A percentile compares a stretch with the other conserved stretches of the same genome.
phyloP scores from a whole-genome alignment of 2,888 invertebrate species.

The Chloroclysta siterata region DNA sequence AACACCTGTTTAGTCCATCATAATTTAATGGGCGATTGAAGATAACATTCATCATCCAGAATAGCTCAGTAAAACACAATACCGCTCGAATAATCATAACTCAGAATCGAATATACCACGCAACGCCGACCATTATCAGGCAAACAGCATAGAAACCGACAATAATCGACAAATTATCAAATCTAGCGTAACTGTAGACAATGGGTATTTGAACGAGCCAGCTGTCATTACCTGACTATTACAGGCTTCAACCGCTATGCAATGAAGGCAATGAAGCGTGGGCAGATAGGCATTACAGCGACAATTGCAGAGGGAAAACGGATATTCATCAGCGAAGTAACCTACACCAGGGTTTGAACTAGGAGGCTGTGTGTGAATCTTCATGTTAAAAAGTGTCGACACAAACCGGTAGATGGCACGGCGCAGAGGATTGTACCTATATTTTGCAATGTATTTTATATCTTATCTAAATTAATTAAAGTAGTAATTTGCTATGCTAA shows the following conservation, averaged over 20 bases:
- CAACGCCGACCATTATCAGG: conserved; percentile 29
- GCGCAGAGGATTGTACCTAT: too few relatives aligned
- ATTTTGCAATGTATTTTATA: too few relatives aligned
- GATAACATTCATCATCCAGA: conserved; percentile 18
- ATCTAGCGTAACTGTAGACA: conserved; percentile 64
- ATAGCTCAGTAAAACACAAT: conserved; percentile 17
- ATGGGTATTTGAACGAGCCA: conserved; percentile 52
- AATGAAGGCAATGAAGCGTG: conserved; percentile 69
- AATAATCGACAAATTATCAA: conserved; percentile 60
- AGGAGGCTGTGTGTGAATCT: not conserved
- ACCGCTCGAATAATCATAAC: conserved; percentile 25
- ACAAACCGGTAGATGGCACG: too few relatives aligned
- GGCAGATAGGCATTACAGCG: conserved; percentile 60
- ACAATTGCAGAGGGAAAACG: conserved; percentile 31
- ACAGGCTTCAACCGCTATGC: conserved; percentile 63
- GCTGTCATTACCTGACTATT: conserved; percentile 60
- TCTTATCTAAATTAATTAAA: too few relatives aligned
- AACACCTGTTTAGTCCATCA: not conserved
- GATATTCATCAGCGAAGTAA: conserved; percentile 3
- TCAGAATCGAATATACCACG: conserved; percentile 31
- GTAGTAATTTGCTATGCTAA: too few relatives aligned
- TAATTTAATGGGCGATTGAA: conserved; percentile 3
- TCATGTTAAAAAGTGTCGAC: too few relatives aligned
- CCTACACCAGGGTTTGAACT: not conserved
- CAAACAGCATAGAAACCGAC: conserved; percentile 39